Conservation (phyloP, 2,888 invertebrate genomes). For the Creontiades dilutus region DNA sequence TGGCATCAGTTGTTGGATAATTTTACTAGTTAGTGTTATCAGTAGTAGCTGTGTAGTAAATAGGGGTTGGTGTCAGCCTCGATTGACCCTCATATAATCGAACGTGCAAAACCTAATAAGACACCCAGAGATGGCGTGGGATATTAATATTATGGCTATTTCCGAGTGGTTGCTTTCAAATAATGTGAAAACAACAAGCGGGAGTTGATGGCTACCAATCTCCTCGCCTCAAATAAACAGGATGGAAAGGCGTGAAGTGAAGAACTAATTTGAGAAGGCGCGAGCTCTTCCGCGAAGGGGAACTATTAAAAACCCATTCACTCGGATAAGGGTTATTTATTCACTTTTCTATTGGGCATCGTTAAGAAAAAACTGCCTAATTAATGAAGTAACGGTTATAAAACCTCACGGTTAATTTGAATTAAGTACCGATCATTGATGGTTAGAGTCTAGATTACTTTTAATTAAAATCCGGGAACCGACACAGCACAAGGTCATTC, state of each 20-base stretch:
- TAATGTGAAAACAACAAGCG: slow-evolving; percentile 4
- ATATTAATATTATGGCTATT: slow-evolving; percentile 11
- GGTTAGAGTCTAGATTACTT: too few relatives aligned
- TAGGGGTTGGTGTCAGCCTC: too few relatives aligned
- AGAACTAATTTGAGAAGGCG: slow-evolving; percentile 29
- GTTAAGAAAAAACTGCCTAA: not conserved
- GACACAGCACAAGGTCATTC: too few relatives aligned
- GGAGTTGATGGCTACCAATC: not conserved
- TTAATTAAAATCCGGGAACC: too few relatives aligned
- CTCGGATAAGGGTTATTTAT: not conserved
- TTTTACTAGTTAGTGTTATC: too few relatives aligned
- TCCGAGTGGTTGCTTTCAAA: not conserved
- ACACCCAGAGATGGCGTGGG: not conserved
- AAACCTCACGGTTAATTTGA: too few relatives aligned
- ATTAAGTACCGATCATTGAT: too few relatives aligned
- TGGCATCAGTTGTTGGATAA: too few relatives aligned
- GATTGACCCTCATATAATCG: too few relatives aligned
- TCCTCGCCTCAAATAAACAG: not conserved
- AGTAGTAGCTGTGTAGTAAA: too few relatives aligned
- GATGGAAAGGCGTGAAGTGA: not conserved
- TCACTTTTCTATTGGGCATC: not conserved
- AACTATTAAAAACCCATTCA: slow-evolving; percentile 5
- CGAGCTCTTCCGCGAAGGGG: not conserved
- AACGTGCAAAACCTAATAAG: too few relatives aligned
- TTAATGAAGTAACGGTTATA: not conserved